Conservation (phyloP, 2,113 vertebrate genomes). For the Cyanoramphus novaezelandiae region DNA sequence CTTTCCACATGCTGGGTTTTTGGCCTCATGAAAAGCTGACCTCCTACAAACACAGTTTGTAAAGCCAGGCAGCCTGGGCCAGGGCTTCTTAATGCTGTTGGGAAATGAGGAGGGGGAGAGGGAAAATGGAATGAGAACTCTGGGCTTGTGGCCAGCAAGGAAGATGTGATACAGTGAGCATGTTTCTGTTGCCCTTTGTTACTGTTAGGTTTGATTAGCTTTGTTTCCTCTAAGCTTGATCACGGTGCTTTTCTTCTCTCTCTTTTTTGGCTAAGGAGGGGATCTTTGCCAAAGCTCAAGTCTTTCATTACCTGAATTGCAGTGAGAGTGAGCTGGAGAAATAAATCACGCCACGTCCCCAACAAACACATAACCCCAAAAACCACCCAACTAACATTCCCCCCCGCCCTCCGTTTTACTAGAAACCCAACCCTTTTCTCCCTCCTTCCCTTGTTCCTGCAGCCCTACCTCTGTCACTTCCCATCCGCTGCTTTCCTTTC, state of each 20-base stretch:
- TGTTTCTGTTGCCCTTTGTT: conserved; percentile 74
- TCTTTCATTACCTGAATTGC: conserved; percentile 32
- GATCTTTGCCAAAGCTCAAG: conserved; percentile 24
- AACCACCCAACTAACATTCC: background rate
- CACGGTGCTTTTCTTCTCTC: background rate
- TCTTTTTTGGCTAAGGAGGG: background rate
- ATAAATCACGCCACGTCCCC: background rate
- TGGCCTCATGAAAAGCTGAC: conserved; percentile 47
- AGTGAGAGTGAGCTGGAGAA: background rate
- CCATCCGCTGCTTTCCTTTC: background rate
- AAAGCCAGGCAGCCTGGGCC: conserved; percentile 10
- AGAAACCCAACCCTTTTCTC: fast-evolving
- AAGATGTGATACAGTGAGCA: conserved; percentile 68
- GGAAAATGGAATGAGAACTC: conserved; percentile 66
- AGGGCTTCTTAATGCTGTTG: conserved; percentile 38
- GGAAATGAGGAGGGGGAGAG: background rate
- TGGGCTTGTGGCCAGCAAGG: conserved; percentile 70
- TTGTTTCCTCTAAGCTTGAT: conserved; percentile 69
- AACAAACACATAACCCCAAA: background rate
- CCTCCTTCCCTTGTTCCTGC: background rate
- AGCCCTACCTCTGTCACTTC: background rate
- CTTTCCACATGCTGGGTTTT: conserved; percentile 64
- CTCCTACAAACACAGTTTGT: conserved; percentile 45
- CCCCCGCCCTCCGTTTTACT: background rate
- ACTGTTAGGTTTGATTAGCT: conserved; percentile 74